phyloP scores from a whole-genome alignment of 2,113 vertebrate species.

The Gobio gobio region DNA sequence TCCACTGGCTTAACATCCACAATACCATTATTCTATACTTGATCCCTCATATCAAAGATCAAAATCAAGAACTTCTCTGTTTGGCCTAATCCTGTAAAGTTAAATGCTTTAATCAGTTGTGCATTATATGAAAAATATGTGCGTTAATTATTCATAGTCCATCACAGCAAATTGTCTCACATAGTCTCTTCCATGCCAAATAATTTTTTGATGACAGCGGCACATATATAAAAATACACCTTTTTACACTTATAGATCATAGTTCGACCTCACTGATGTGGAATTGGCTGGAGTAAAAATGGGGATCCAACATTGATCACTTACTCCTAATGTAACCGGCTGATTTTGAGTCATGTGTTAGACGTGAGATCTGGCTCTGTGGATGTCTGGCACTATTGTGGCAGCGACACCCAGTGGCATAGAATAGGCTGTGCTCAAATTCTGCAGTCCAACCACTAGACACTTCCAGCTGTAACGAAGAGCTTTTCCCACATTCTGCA shows the following conservation, averaged over 20 bases:
- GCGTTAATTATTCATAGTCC: neutral
- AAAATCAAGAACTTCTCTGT: neutral
- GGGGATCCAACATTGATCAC: neutral
- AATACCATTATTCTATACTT: neutral
- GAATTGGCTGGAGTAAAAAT: neutral
- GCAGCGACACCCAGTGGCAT: constrained; percentile 74
- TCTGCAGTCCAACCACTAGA: constrained; percentile 84
- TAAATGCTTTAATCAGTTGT: neutral
- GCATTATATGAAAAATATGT: neutral
- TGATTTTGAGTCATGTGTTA: constrained; percentile 33
- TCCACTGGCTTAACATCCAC: neutral
- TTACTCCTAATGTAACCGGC: neutral
- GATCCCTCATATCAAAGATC: neutral
- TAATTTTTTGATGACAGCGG: neutral
- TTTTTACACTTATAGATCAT: neutral
- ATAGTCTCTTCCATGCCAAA: neutral
- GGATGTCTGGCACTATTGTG: constrained; percentile 69
- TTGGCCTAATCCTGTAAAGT: neutral
- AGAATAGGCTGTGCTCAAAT: constrained; percentile 74
- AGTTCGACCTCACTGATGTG: neutral
- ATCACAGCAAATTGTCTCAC: neutral
- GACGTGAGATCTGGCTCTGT: constrained; percentile 31
- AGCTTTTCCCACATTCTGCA: constrained; percentile 85
- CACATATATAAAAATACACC: neutral
- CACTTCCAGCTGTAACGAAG: constrained; percentile 84